These are phyloP conservation scores for Andrena bicolor DNA, from an alignment of 2,888 invertebrate species.

Conservation along the genomic window DNA sequence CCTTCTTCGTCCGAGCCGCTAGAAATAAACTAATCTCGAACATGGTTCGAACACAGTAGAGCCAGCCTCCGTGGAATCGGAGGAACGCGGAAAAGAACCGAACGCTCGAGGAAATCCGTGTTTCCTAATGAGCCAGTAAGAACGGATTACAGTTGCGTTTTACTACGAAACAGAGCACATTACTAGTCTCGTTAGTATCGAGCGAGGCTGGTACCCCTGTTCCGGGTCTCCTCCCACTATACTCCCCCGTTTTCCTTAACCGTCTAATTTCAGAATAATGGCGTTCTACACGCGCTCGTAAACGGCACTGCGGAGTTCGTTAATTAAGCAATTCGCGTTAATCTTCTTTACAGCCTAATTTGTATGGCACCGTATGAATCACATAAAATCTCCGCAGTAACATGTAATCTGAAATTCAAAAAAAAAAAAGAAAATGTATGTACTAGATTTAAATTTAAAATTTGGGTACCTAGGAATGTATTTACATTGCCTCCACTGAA, in stretches of 20 bases:
- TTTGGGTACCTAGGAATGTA: no score
- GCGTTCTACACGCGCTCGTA: conserved; percentile 66
- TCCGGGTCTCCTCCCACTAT: conserved; percentile 1
- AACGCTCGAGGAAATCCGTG: conserved; percentile 12
- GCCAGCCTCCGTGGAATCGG: neutral
- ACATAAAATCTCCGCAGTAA: neutral
- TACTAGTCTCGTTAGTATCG: conserved; percentile 45
- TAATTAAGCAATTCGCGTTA: conserved; percentile 68
- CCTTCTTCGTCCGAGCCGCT: neutral
- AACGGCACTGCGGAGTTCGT: conserved; percentile 20
- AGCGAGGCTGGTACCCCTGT: conserved; percentile 11
- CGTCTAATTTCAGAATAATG: conserved; percentile 65
- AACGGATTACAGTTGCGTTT: conserved; percentile 44
- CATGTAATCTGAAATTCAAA: neutral
- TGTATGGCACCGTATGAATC: conserved; percentile 7
- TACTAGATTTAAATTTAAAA: neutral
- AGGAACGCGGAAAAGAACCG: conserved; percentile 16
- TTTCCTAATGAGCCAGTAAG: conserved; percentile 30
- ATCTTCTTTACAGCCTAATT: conserved; percentile 61
- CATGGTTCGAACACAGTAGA: neutral
- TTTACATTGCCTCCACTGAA: no score
- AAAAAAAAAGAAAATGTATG: neutral
- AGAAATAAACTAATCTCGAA: conserved; percentile 9
- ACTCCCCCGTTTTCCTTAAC: conserved; percentile 17
- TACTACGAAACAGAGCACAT: conserved; percentile 32